Base-by-base conservation (phyloP, 2,888 invertebrate species). In the Diaprepes abbreviatus region DNA sequence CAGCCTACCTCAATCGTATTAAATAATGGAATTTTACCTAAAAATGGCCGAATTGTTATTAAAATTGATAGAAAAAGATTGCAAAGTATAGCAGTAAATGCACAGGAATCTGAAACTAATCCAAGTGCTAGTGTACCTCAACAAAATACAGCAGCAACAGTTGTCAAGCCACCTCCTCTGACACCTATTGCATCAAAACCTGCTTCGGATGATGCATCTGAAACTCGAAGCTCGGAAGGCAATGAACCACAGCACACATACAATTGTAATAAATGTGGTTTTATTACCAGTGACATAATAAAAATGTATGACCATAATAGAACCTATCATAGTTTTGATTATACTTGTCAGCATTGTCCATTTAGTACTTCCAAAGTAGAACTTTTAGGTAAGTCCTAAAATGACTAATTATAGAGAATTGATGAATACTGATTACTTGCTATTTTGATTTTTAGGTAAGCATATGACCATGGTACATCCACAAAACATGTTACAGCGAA, bases 341-440 rank as follows among this genome's bases (percentile, higher is more conserved):
- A 72, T 54, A 69, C 68, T 19, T 72, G 72, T 31, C 62, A 69
- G 43, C 48, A 63, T 35, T 72, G 70, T 40, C 66, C 66, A 7
- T 73, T 70, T 55, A 73, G 70, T 52, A 73, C 72, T 12, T 66
- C 72, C 12, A 73, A 73, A 63, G 70, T 70, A n/a, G 72, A 73
- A 50, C 67, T 70, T 24, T 50, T 73, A 21, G 71, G 71, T 71
- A 58, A 71, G 57, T 40, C n/a, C 33, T n/a, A n/a, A n/a, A n/a
- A n/a, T n/a, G n/a, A n/a, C n/a, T n/a, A n/a, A n/a, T n/a, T n/a
- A n/a, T n/a, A n/a, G n/a, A n/a, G n/a, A n/a, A n/a, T n/a, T n/a
- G n/a, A n/a, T n/a, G n/a, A n/a, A n/a, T n/a, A n/a, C n/a, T n/a
- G n/a, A n/a, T n/a, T n/a, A n/a, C n/a, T n/a, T n/a, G n/a, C n/a